These are phyloP conservation scores for Drosophila koepferae DNA, from an alignment of 2,888 invertebrate species.

Conservation along the genomic window DNA sequence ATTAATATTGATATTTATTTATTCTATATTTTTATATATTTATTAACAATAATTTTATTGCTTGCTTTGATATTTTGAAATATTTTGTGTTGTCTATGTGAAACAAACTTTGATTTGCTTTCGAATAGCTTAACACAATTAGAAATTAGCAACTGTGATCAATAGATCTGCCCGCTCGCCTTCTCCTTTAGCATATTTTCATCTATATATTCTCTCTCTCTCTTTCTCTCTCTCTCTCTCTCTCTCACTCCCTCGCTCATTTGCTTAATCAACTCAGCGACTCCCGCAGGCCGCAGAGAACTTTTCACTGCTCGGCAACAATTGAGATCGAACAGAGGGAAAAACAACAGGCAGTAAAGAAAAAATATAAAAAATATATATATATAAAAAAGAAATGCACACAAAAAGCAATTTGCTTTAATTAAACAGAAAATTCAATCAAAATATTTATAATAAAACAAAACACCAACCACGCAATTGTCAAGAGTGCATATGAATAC, in stretches of 20 bases:
- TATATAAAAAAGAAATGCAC: conserved; percentile 15
- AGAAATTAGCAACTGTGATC: too few relatives aligned
- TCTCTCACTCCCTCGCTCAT: not conserved
- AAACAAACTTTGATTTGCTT: too few relatives aligned
- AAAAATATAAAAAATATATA: not conserved
- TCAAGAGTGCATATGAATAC: conserved; percentile 33
- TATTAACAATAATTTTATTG: too few relatives aligned
- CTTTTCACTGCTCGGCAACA: conserved; percentile 17
- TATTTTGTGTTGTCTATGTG: too few relatives aligned
- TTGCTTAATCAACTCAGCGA: conserved; percentile 31
- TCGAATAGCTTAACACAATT: too few relatives aligned
- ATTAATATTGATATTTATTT: too few relatives aligned
- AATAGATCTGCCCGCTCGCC: too few relatives aligned
- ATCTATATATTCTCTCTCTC: not conserved
- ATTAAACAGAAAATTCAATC: conserved; percentile 80
- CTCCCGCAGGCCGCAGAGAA: conserved; percentile 33
- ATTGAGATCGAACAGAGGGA: conserved; percentile 24
- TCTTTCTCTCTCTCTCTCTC: not conserved
- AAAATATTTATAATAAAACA: conserved; percentile 76
- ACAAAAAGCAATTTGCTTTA: conserved; percentile 73
- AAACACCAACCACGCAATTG: conserved; percentile 54
- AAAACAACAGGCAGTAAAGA: conserved; percentile 12
- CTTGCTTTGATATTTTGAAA: too few relatives aligned
- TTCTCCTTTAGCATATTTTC: too few relatives aligned
- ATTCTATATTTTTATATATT: too few relatives aligned